Evolutionary conservation across 2,888 invertebrate species (phyloP).

Genomic region (Hymenopus coronatus): DNA sequence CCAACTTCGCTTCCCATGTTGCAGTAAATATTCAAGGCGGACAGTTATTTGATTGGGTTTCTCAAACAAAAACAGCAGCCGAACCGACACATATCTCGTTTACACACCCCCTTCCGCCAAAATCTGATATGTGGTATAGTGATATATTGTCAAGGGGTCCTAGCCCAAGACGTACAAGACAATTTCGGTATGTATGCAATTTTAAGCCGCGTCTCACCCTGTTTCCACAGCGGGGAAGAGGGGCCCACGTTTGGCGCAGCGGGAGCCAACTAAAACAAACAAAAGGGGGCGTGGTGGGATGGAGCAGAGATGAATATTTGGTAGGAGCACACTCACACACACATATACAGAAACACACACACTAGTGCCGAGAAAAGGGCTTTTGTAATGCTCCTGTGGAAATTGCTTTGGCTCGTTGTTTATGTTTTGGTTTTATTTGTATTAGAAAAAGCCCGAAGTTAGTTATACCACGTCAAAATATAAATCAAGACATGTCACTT

Average conservation of each 20-base stretch:
- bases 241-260: background rate
- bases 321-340: background rate
- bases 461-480: slow-evolving; percentile 1
- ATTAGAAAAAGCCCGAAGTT: slow-evolving; percentile 4
- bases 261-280: background rate
- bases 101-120: background rate
- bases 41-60: slow-evolving; percentile 33
- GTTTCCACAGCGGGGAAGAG: background rate
- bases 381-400: slow-evolving; percentile 13
- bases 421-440: slow-evolving; percentile 7
- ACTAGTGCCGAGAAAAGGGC: background rate
- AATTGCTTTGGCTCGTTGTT: slow-evolving; percentile 11
- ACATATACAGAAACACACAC: background rate
- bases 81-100: background rate
- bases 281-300: background rate
- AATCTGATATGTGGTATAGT: slow-evolving; percentile 15
- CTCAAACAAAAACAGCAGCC: slow-evolving; percentile 26
- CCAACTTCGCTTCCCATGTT: background rate
- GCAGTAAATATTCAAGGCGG: slow-evolving; percentile 31
- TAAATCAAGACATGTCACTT: slow-evolving; percentile 1
- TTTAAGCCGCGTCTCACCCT: background rate
- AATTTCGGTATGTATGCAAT: slow-evolving; percentile 15
- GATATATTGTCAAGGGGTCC: slow-evolving; percentile 16
- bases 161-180: slow-evolving; percentile 15
- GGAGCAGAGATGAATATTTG: background rate